Evolutionary conservation across 2,888 invertebrate species (phyloP).

Genomic region (Tenthredo distinguenda): DNA sequence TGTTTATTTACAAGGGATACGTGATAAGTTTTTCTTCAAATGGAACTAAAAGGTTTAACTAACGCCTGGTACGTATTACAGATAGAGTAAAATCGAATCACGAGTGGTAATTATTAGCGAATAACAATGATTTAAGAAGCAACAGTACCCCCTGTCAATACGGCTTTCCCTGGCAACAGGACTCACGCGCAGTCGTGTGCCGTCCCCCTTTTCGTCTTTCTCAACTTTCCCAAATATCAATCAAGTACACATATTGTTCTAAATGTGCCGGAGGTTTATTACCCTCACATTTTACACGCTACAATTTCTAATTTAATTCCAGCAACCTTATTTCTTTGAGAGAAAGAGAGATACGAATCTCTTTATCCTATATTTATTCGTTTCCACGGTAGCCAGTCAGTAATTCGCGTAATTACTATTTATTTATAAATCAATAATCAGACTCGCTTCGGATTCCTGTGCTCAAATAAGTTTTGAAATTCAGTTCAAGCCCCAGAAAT

Average conservation of each 20-base stretch:
- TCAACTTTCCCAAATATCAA: slow-evolving; percentile 55
- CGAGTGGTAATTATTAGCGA: neutral
- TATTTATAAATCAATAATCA: neutral
- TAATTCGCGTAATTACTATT: neutral
- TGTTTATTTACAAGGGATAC: slow-evolving; percentile 31
- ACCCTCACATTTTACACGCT: neutral
- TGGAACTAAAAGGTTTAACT: neutral
- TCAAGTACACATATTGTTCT: slow-evolving; percentile 54
- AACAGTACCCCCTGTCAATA: slow-evolving; percentile 66
- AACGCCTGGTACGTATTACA: slow-evolving; percentile 13
- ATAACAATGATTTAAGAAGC: slow-evolving; percentile 19
- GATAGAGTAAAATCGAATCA: neutral
- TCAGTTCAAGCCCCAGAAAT: neutral
- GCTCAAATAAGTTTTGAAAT: neutral
- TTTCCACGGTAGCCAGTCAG: neutral
- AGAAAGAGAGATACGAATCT: neutral
- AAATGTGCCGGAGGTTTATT: neutral
- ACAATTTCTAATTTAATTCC: neutral
- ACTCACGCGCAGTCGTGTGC: slow-evolving; percentile 49
- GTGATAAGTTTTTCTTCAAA: slow-evolving; percentile 3
- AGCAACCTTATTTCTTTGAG: neutral
- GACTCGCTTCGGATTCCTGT: neutral
- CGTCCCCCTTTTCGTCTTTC: slow-evolving; percentile 19
- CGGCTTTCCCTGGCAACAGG: slow-evolving; percentile 70
- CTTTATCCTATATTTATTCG: neutral